These are phyloP conservation scores for Papilio dardanus DNA, from an alignment of 1,140 invertebrate genomes.

Conservation along the genomic window DNA sequence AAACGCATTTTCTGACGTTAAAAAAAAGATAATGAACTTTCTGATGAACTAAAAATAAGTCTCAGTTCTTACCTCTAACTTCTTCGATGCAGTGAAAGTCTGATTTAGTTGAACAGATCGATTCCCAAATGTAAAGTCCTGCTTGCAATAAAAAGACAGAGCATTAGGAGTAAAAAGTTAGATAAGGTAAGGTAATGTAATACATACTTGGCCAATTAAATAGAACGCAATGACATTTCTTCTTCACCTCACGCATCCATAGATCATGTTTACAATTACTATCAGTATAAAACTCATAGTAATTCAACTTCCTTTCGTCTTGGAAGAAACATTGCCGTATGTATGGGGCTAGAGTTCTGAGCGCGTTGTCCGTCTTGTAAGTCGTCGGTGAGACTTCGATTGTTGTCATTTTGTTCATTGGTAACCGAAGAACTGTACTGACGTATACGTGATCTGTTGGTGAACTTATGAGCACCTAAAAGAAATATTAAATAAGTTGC, in stretches of 20 bases:
- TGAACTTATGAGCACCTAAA: conserved; percentile 71
- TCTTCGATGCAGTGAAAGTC: conserved; percentile 62
- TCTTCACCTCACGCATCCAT: conserved; percentile 58
- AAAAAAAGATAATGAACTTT: too few species aligned
- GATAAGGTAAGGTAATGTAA: conserved; percentile 16
- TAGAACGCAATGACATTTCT: conserved; percentile 65
- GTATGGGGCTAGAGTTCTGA: conserved; percentile 62
- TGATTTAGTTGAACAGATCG: conserved; percentile 62
- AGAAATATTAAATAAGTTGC: too few species aligned
- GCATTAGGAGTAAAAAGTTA: too few species aligned
- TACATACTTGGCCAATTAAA: conserved; percentile 75
- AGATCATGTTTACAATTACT: conserved; percentile 74
- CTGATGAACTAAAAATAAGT: too few species aligned
- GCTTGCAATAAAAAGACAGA: conserved; percentile 39
- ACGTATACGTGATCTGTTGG: conserved; percentile 71
- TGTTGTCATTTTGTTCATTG: conserved; percentile 76
- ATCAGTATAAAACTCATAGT: conserved; percentile 71
- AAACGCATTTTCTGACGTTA: too few species aligned
- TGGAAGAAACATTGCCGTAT: conserved; percentile 85
- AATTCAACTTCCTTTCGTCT: conserved; percentile 80
- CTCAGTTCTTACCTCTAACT: conserved; percentile 57
- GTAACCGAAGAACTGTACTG: conserved; percentile 68
- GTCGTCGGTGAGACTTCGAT: conserved; percentile 72
- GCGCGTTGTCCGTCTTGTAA: conserved; percentile 64
- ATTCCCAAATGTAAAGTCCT: conserved; percentile 57